These are phyloP conservation scores for Ophioninae sp. DNA, from an alignment of 2,888 invertebrate genomes.

Conservation along the genomic window DNA sequence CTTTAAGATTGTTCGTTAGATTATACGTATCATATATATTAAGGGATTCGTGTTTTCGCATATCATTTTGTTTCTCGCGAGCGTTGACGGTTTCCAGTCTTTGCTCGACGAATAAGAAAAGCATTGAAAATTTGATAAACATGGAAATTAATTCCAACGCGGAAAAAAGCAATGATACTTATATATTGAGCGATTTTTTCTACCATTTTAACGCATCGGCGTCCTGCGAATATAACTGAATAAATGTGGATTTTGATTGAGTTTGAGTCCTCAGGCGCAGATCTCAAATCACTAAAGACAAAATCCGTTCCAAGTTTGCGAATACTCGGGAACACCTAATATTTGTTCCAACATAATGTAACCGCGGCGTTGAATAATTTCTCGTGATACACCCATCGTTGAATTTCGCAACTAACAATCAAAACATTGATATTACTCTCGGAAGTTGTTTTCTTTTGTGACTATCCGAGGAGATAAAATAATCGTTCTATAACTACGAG, in stretches of 20 bases:
- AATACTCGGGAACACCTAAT: not conserved
- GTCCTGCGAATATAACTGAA: not conserved
- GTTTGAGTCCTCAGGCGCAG: not conserved
- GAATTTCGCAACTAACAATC: conserved; percentile 32
- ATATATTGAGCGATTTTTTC: not conserved
- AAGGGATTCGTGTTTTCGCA: not conserved
- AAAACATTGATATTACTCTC: not conserved
- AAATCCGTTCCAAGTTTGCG: not conserved
- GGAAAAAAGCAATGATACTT: not conserved
- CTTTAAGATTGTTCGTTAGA: not conserved
- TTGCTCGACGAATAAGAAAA: not conserved
- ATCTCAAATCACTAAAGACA: not conserved
- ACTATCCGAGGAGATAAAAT: not conserved
- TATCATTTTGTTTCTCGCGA: not conserved
- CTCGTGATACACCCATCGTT: conserved; percentile 25
- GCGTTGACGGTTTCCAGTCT: not conserved
- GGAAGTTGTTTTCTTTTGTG: not conserved
- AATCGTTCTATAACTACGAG: not conserved
- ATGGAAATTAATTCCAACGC: not conserved
- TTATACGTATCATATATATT: not conserved
- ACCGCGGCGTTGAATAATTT: conserved; percentile 33
- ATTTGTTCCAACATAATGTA: not conserved
- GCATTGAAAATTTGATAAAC: not conserved
- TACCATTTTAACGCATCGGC: not conserved
- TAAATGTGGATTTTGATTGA: not conserved